Conservation (phyloP, 1,140 invertebrate species). For the Acromyrmex heyeri region DNA sequence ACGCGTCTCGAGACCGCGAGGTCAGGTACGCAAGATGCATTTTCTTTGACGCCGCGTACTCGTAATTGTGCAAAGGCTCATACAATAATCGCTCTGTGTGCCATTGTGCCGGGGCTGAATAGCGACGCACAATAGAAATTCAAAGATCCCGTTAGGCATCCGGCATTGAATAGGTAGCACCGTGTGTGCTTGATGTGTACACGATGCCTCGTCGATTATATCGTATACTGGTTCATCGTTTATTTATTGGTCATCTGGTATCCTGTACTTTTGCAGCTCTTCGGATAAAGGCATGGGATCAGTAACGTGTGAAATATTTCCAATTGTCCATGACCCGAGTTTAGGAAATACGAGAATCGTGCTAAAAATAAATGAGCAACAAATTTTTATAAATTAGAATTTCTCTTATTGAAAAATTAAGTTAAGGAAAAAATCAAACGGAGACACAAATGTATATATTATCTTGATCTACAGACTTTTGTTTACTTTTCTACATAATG, state of each 20-base stretch:
- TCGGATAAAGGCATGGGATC: not conserved
- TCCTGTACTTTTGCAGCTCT: not conserved
- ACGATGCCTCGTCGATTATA: not conserved
- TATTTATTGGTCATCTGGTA: slow-evolving; percentile 27
- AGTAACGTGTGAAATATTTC: not conserved
- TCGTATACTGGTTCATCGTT: slow-evolving; percentile 6
- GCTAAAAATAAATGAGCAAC: no score
- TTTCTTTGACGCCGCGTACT: slow-evolving; percentile 30
- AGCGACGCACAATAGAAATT: slow-evolving; percentile 49
- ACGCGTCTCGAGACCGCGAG: slow-evolving; percentile 27
- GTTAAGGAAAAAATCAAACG: no score
- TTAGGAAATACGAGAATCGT: no score
- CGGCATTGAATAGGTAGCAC: slow-evolving; percentile 43
- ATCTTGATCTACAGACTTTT: no score
- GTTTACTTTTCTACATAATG: no score
- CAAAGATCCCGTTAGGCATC: slow-evolving; percentile 61
- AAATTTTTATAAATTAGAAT: no score
- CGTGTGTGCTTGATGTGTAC: not conserved
- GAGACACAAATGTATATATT: no score
- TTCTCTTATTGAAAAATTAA: no score
- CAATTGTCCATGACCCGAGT: not conserved
- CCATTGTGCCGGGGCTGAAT: slow-evolving; percentile 56
- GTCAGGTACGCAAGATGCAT: slow-evolving; percentile 34
- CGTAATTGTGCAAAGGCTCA: slow-evolving; percentile 7
- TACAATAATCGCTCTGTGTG: slow-evolving; percentile 33